phyloP scores from a whole-genome alignment of 2,113 vertebrate species.

The Theropithecus gelada region DNA sequence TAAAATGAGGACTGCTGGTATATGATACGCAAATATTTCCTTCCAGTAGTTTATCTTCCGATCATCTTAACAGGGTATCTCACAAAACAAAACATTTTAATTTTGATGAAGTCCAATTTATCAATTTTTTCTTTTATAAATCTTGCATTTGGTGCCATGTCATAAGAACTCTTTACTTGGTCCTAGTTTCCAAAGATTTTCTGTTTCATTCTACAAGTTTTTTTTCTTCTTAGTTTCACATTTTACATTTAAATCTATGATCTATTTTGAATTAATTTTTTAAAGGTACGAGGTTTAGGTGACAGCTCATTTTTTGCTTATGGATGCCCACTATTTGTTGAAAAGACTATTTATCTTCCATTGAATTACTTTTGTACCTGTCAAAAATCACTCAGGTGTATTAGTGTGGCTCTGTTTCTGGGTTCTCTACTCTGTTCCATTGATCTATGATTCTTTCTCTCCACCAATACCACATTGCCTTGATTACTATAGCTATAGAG shows the following conservation, averaged over 20 bases:
- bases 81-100: neutral
- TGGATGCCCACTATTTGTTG: neutral
- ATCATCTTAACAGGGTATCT: neutral
- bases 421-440: neutral
- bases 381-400: neutral
- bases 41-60: neutral
- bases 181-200: neutral
- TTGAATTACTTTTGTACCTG: neutral
- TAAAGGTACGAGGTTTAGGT: neutral
- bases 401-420: neutral
- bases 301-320: neutral
- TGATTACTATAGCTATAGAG: neutral
- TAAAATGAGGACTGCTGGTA: neutral
- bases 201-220: neutral
- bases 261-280: neutral
- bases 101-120: neutral
- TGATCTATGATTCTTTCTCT: neutral
- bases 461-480: neutral
- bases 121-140: neutral
- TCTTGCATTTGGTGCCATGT: neutral
- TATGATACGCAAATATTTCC: neutral
- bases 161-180: neutral
- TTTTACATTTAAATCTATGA: neutral
- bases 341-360: neutral
- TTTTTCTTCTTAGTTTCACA: neutral